Evolutionary conservation across 1,140 invertebrate genomes (phyloP).

Genomic region (Brachionus sp.): DNA sequence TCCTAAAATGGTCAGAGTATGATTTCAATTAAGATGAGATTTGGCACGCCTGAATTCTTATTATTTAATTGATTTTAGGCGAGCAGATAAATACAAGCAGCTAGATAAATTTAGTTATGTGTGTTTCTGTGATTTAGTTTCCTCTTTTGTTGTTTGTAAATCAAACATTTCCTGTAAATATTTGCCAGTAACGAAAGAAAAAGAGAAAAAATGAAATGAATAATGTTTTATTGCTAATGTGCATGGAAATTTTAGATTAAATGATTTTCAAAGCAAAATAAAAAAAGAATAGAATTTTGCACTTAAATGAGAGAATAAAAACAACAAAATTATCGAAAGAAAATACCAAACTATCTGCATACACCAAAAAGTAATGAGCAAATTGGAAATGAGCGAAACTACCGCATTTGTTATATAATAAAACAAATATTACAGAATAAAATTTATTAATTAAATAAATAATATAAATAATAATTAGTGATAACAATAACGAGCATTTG

Average conservation of each 20-base stretch:
- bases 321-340: neutral
- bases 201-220: neutral
- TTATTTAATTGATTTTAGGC: neutral
- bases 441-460: constrained; percentile 41
- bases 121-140: neutral
- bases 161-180: neutral
- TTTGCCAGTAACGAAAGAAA: neutral
- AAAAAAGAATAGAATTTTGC: neutral
- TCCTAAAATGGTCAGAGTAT: neutral
- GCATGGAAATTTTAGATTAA: neutral
- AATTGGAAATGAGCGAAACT: neutral
- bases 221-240: neutral
- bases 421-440: constrained; percentile 11
- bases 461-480: constrained; percentile 41
- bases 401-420: constrained; percentile 24
- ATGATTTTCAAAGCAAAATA: neutral
- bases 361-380: neutral
- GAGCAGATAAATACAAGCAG: neutral
- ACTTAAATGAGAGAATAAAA: neutral
- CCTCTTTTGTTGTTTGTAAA: neutral
- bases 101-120: neutral
- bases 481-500: constrained; percentile 4
- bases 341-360: neutral
- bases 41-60: neutral
- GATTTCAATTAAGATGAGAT: neutral